Percentiles rank a stretch among this genome's conserved stretches.
phyloP scores from a whole-genome alignment of 2,888 invertebrate species.

The Phengaris alcon region DNA sequence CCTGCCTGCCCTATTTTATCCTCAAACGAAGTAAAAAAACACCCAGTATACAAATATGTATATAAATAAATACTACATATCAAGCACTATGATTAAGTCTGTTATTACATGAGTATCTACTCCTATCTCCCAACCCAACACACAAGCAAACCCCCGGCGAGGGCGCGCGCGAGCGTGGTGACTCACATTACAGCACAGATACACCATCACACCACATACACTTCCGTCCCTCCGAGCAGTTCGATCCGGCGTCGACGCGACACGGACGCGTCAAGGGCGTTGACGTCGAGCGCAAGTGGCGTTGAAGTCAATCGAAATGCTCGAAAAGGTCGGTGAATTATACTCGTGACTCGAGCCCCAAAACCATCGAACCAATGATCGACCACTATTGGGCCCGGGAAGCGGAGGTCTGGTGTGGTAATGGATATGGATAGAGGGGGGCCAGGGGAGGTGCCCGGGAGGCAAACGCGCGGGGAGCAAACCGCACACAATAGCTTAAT shows the following conservation, averaged over 20 bases:
- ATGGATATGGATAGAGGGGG: background rate
- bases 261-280: background rate
- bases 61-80: slow-evolving; percentile 13
- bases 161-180: background rate
- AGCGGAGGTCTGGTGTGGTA: background rate
- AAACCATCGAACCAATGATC: slow-evolving; percentile 70
- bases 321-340: slow-evolving; percentile 11
- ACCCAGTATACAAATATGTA: background rate
- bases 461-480: no score
- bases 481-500: background rate
- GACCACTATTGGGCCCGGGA: slow-evolving; percentile 48
- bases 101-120: background rate
- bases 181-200: slow-evolving; percentile 15
- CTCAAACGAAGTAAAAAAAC: background rate
- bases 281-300: no score
- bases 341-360: slow-evolving; percentile 67
- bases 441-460: background rate
- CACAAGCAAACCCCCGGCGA: background rate
- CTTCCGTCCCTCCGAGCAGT: background rate
- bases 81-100: background rate
- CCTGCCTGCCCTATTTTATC: background rate
- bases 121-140: background rate
- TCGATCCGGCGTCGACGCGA: background rate
- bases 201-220: slow-evolving; percentile 17
- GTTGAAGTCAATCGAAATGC: background rate